Conservation (phyloP, 2,888 invertebrate species). For the Apamea anceps region DNA sequence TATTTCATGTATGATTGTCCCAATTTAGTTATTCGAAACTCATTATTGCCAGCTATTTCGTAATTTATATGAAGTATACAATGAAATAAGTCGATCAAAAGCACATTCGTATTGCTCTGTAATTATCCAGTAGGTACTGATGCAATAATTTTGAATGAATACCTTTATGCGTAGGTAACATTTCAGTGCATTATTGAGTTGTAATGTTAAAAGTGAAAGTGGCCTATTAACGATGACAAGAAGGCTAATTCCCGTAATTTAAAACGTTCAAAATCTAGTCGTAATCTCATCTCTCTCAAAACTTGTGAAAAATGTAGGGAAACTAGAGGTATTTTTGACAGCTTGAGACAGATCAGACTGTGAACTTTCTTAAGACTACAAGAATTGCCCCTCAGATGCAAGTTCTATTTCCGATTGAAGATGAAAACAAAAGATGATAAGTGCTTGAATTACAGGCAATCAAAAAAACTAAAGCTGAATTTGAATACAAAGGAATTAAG, state of each 20-base stretch:
- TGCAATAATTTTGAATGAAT: constrained; percentile 54
- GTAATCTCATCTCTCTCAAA: no score
- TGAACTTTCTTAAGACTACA: no score
- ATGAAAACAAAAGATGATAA: constrained; percentile 16
- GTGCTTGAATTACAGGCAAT: constrained; percentile 6
- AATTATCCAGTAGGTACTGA: constrained; percentile 55
- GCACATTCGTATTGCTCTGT: constrained; percentile 41
- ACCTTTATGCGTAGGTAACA: constrained; percentile 19
- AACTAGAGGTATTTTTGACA: no score
- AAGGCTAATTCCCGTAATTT: no score
- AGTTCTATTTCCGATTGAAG: constrained; percentile 11
- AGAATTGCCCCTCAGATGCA: background rate
- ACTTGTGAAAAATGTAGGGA: no score
- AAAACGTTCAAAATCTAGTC: no score
- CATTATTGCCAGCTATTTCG: constrained; percentile 52
- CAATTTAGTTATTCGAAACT: constrained; percentile 48
- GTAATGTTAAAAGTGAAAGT: constrained; percentile 46
- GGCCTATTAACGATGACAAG: constrained; percentile 1
- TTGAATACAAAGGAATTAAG: constrained; percentile 50
- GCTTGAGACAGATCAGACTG: no score
- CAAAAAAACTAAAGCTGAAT: constrained; percentile 30
- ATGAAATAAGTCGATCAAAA: constrained; percentile 54
- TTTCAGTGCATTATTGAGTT: constrained; percentile 43
- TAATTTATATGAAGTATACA: constrained; percentile 40
- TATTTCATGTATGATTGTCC: constrained; percentile 35